Percentiles rank a stretch among this genome's conserved stretches.
These are phyloP conservation scores for Rhinoraja longicauda DNA, from an alignment of 2,797 vertebrate genomes.

Conservation along the genomic window DNA sequence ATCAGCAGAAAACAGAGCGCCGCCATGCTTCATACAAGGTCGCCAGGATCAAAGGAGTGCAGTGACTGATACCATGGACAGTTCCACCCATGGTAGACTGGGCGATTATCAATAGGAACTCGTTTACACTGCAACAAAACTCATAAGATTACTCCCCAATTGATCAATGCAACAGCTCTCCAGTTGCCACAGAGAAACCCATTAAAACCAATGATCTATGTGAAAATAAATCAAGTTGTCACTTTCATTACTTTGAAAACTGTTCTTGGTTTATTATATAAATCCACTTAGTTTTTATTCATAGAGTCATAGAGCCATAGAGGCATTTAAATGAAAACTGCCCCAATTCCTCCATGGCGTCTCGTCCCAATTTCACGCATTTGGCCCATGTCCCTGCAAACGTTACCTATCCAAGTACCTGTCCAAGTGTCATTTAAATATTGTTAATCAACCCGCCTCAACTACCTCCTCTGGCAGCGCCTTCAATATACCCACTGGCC, in stretches of 20 bases:
- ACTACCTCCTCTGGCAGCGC: too few relatives aligned
- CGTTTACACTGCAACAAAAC: neutral
- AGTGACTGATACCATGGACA: neutral
- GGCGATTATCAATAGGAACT: neutral
- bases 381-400: too few relatives aligned
- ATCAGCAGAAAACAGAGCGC: neutral
- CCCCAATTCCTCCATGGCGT: too few relatives aligned
- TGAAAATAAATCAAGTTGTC: neutral
- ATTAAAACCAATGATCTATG: neutral
- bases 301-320: too few relatives aligned
- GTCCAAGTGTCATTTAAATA: too few relatives aligned
- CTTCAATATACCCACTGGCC: too few relatives aligned
- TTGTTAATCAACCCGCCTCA: too few relatives aligned
- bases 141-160: neutral
- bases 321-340: too few relatives aligned
- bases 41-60: neutral
- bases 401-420: too few relatives aligned
- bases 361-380: too few relatives aligned
- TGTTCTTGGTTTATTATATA: neutral
- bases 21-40: too few relatives aligned
- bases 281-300: too few relatives aligned
- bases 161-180: neutral
- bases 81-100: neutral
- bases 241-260: neutral
- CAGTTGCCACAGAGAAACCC: neutral